A percentile compares a stretch with the other conserved stretches of the same genome.
Evolutionary conservation across 2,113 vertebrate genomes (phyloP).

Genomic region (Pomatostomus ruficeps): DNA sequence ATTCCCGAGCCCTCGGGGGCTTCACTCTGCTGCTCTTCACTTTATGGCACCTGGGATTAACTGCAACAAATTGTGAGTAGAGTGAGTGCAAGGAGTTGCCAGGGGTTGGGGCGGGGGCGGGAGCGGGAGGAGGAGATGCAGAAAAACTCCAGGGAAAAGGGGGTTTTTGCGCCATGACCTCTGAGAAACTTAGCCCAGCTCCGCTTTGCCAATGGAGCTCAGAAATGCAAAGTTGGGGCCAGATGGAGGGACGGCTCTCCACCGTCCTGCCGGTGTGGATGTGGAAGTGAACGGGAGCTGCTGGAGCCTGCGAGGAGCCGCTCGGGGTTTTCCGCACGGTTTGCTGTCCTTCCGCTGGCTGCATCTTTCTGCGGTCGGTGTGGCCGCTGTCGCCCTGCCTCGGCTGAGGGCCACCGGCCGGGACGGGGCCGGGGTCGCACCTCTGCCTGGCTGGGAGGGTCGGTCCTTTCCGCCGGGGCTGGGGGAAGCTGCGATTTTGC

Average conservation of each 20-base stretch:
- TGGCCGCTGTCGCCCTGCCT: neutral
- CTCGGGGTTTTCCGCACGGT: neutral
- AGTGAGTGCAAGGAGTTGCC: neutral
- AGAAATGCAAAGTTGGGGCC: neutral
- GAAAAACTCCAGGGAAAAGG: neutral
- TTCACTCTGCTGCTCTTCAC: constrained; percentile 57
- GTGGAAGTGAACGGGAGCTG: neutral
- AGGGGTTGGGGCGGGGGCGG: neutral
- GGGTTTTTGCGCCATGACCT: neutral
- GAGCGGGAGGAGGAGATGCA: no score
- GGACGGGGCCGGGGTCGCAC: neutral
- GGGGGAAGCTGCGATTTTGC: neutral
- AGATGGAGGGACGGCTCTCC: neutral
- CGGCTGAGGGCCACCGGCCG: neutral
- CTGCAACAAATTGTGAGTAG: constrained; percentile 76
- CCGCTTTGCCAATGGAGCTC: neutral
- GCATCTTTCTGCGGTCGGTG: neutral
- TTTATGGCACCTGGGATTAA: constrained; percentile 64
- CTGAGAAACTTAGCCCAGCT: neutral
- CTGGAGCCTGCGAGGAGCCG: neutral
- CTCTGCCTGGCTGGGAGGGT: neutral
- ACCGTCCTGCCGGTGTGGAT: neutral
- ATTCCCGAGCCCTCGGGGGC: constrained; percentile 45
- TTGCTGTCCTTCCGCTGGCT: neutral
- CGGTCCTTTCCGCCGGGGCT: neutral